These are phyloP conservation scores for Gallinago stenura DNA, from an alignment of 2,797 vertebrate species.

Conservation along the genomic window DNA sequence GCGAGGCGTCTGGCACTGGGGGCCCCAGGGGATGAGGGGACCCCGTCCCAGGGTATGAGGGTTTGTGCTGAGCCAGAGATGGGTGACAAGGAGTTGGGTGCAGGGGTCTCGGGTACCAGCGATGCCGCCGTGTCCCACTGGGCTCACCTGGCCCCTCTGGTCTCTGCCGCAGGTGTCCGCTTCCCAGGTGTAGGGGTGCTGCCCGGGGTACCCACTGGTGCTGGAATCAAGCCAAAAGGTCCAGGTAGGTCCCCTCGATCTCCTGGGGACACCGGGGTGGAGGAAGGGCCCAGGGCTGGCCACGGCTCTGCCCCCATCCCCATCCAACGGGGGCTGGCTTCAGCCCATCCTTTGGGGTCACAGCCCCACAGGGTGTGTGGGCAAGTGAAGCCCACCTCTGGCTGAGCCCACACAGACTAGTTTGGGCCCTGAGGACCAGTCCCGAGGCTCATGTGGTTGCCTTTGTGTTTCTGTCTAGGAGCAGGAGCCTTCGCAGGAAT, in stretches of 20 bases:
- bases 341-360: background rate
- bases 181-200: constrained; percentile 87
- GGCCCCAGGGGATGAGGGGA: accelerated
- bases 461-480: constrained; percentile 53
- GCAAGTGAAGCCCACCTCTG: accelerated
- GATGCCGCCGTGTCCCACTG: accelerated
- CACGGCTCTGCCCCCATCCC: background rate
- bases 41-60: background rate
- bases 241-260: constrained; percentile 80
- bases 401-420: background rate
- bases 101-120: background rate
- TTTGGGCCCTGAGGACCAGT: background rate
- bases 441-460: background rate
- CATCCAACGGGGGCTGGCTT: background rate
- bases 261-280: background rate
- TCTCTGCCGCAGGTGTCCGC: constrained; percentile 70
- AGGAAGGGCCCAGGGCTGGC: background rate
- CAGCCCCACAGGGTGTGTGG: background rate
- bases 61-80: background rate
- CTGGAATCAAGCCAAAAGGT: constrained; percentile 86
- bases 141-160: background rate
- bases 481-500: constrained; percentile 80
- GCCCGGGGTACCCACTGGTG: constrained; percentile 92
- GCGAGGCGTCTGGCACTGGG: background rate
- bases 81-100: background rate